Base-by-base conservation (phyloP, 1,140 invertebrate species). In the Drosophila nigrodunni region DNA sequence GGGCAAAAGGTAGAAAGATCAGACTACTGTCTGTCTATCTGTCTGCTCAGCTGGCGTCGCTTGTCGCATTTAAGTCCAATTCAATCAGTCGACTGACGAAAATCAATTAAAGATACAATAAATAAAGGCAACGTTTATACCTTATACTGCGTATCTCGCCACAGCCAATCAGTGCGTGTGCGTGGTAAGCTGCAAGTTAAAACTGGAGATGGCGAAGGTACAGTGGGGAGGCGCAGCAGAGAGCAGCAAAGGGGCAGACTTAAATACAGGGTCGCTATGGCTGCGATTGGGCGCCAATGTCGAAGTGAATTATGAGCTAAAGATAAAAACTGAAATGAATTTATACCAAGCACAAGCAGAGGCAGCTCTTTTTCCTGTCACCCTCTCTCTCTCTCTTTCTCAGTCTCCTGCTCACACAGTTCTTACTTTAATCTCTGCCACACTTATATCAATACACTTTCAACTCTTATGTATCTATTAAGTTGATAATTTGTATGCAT, bases 91-190 rank as follows among this genome's bases (percentile, higher is more conserved):
- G 65, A 49, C 39, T 50, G 58, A 58, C 64, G 70, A 77, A 77
- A 77, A 77, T 72, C 74, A 77, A 74, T 77, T 77, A 77, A 77
- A 62, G 34, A 54, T 55, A 62, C 50, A 69, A 47, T 52, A 34
- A 35, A 69, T 59, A 68, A 68, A 37, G 15, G 44, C 54, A 25
- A 44, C 72, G 50, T 62, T 70, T 57, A 57, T 55, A 52, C 21
- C n/a, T 54, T 41, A 30, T 5, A 15, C 8, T 13, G 15, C 50
- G 50, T 54, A 54, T 59, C 7, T n/a, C 49, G 35, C 54, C n/a
- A 21, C 37, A 44, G 55, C 18, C 44, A 73, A 68, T 69, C 72
- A 74, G 52, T 75, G 73, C 52, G 67, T 74, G 66, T 62, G 58
- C 10, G 52, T 57, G 15, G 9, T 59, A 75, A 70, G 66, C 66